Percentiles rank a stretch among this genome's conserved stretches.
Evolutionary conservation across 30 jellyfish, hydroid and myxozoan genomes (phyloP).

Genomic region (Aurelia sp.): DNA sequence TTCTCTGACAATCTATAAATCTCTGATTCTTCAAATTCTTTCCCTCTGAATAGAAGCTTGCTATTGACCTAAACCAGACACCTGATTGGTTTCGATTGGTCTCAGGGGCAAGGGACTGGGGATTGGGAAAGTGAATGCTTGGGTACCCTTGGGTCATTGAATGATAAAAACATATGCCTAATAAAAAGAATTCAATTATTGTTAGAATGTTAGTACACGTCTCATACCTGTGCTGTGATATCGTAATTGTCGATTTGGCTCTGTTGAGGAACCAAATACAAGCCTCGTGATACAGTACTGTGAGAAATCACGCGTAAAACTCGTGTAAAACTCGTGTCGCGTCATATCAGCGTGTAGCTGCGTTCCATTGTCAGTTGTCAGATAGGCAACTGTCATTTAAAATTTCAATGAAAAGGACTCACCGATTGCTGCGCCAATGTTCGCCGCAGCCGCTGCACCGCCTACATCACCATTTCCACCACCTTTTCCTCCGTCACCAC

Average conservation of each 20-base stretch:
- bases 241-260: background rate
- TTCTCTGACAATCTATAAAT: background rate
- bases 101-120: background rate
- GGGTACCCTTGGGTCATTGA: conserved; percentile 70
- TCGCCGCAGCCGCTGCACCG: conserved; percentile 97
- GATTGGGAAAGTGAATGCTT: conserved; percentile 37
- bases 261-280: background rate
- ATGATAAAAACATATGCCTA: background rate
- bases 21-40: too few species aligned
- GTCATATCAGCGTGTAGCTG: background rate
- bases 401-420: conserved; percentile 9
- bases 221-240: background rate
- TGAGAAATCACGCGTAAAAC: too few species aligned
- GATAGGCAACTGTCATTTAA: background rate
- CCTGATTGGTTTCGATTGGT: too few species aligned
- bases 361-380: too few species aligned
- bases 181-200: background rate
- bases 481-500: conserved; percentile 90
- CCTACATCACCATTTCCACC: conserved; percentile 90
- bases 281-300: too few species aligned
- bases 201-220: background rate
- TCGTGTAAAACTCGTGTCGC: too few species aligned
- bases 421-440: conserved; percentile 96
- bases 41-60: too few species aligned
- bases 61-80: too few species aligned